A percentile compares a stretch with the other conserved stretches of the same genome.
Evolutionary conservation across 2,113 vertebrate species (phyloP).

Genomic region (Struthio camelus): DNA sequence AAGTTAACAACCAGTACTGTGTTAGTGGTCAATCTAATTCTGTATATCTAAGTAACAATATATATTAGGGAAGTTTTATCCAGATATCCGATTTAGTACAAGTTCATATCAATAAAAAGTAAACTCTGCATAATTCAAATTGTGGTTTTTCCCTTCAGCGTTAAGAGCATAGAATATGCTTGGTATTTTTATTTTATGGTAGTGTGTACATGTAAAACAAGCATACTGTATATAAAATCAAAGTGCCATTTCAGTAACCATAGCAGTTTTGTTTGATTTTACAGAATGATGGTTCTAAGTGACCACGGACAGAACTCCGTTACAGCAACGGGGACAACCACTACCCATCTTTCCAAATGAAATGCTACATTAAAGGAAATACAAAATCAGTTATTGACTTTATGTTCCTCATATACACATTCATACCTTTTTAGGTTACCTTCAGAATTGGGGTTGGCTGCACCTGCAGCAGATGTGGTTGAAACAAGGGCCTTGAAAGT

Average conservation of each 20-base stretch:
- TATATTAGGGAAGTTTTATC: constrained; percentile 73
- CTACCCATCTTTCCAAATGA: constrained; percentile 49
- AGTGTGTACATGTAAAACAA: constrained; percentile 73
- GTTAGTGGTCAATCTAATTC: constrained; percentile 78
- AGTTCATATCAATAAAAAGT: constrained; percentile 77
- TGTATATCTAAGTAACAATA: constrained; percentile 69
- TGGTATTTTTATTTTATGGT: constrained; percentile 70
- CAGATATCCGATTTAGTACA: constrained; percentile 74
- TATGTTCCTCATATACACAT: constrained; percentile 39
- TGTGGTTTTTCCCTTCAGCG: constrained; percentile 81
- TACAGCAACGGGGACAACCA: constrained; percentile 45
- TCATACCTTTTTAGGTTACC: constrained; percentile 30
- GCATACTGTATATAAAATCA: constrained; percentile 64
- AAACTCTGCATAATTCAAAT: constrained; percentile 77
- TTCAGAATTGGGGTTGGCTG: constrained; percentile 27
- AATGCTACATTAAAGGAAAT: constrained; percentile 62
- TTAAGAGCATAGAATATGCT: constrained; percentile 71
- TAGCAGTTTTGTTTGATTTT: constrained; percentile 45
- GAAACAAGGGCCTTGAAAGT: constrained; percentile 46
- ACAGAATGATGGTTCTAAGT: constrained; percentile 69
- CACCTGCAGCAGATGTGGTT: constrained; percentile 53
- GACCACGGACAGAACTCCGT: constrained; percentile 35
- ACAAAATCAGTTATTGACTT: constrained; percentile 1
- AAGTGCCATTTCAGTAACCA: constrained; percentile 75
- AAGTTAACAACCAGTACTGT: constrained; percentile 72